phyloP scores from a whole-genome alignment of 2,113 vertebrate genomes.

The Daboia siamensis region DNA sequence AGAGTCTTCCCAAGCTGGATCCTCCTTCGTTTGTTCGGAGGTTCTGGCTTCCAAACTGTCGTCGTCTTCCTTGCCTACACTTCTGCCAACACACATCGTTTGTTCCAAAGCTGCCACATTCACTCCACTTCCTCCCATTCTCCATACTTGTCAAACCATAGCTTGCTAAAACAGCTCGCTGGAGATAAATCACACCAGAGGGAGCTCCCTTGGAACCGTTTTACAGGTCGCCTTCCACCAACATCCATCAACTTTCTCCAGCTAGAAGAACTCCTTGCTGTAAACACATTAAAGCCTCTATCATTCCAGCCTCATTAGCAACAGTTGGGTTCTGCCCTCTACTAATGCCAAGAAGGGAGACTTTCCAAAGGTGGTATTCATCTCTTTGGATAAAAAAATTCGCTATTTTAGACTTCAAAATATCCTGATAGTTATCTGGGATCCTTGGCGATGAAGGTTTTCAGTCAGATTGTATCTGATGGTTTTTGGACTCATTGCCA shows the following conservation, averaged over 20 bases:
- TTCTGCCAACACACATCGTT: slow-evolving; percentile 59
- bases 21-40: slow-evolving; percentile 43
- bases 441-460: too few species aligned
- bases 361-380: slow-evolving; percentile 46
- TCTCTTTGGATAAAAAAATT: slow-evolving; percentile 12
- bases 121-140: slow-evolving; percentile 3
- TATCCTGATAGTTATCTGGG: not conserved
- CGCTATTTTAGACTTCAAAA: not conserved
- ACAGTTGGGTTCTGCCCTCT: slow-evolving; percentile 55
- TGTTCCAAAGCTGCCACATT: slow-evolving; percentile 54
- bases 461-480: too few species aligned
- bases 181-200: slow-evolving; percentile 54
- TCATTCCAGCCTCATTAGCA: slow-evolving; percentile 63
- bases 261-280: slow-evolving; percentile 58
- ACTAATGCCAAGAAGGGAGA: slow-evolving; percentile 52
- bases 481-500: not conserved
- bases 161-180: slow-evolving; percentile 29
- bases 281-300: slow-evolving; percentile 59
- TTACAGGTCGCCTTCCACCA: slow-evolving; percentile 38
- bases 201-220: slow-evolving; percentile 43
- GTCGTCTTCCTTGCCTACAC: slow-evolving; percentile 26
- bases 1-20: slow-evolving; percentile 55
- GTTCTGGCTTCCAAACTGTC: slow-evolving; percentile 40
- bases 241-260: slow-evolving; percentile 60
- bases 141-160: not conserved